Conservation (phyloP, 2,797 vertebrate genomes). For the Rachycentron canadum region DNA sequence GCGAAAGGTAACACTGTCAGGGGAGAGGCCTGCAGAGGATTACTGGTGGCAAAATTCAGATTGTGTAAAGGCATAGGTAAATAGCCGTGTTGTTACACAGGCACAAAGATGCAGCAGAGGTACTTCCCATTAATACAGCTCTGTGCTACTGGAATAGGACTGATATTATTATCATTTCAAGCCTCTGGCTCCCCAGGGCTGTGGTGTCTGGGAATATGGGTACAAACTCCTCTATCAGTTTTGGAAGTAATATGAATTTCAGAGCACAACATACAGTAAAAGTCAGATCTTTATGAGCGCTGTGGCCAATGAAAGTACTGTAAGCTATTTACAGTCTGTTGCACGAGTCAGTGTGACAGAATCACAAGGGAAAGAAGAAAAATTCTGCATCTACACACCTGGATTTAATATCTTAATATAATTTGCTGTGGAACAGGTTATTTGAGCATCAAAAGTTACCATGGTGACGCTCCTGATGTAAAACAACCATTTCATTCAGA, state of each 20-base stretch:
- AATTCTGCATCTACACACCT: conserved; percentile 1
- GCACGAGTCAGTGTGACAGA: neutral
- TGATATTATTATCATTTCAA: conserved; percentile 24
- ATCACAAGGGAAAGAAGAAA: neutral
- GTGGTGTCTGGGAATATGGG: neutral
- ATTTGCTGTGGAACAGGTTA: neutral
- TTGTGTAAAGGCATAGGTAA: conserved; percentile 9
- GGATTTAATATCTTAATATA: conserved; percentile 3
- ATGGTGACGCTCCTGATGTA: conserved; percentile 4
- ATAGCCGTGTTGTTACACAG: conserved; percentile 18
- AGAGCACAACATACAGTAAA: conserved; percentile 11
- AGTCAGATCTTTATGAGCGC: neutral
- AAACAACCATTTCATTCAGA: conserved; percentile 13
- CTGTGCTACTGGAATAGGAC: conserved; percentile 2
- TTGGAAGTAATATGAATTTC: conserved; percentile 13
- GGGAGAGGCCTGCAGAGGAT: conserved; percentile 5
- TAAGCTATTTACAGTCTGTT: neutral
- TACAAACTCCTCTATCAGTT: conserved; percentile 18
- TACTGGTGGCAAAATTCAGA: conserved; percentile 3
- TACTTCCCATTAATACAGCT: conserved; percentile 33
- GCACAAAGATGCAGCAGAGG: conserved; percentile 1
- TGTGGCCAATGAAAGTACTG: neutral
- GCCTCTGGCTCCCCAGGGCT: conserved; percentile 10
- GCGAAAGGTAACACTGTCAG: conserved; percentile 20
- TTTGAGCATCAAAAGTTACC: neutral